Evolutionary conservation across 1,140 invertebrate genomes (phyloP).

Genomic region (Calliopsis andreniformis): DNA sequence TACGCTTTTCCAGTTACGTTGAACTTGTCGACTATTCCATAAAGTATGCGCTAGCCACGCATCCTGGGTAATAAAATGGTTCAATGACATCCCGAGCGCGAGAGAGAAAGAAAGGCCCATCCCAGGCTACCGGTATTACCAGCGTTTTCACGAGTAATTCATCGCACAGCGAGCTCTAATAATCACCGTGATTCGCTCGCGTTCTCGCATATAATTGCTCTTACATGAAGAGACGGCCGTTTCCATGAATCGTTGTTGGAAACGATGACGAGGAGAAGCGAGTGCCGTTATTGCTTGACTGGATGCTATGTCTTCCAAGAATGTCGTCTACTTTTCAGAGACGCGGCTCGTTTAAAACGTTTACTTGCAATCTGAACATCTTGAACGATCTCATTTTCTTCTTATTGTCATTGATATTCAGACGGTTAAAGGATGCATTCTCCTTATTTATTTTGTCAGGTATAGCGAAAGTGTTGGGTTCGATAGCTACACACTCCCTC

Average conservation of each 20-base stretch:
- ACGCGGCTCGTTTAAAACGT: no score
- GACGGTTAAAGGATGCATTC: conserved; percentile 17
- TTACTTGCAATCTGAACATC: no score
- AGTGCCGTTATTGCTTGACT: background rate
- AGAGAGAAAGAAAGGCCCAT: background rate
- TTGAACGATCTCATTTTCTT: no score
- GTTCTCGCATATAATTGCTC: conserved; percentile 49
- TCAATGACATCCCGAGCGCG: conserved; percentile 54
- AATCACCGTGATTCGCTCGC: conserved; percentile 24
- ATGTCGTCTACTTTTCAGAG: no score
- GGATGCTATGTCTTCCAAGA: no score
- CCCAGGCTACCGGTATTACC: conserved; percentile 9
- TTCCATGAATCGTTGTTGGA: background rate
- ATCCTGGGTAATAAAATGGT: conserved; percentile 62
- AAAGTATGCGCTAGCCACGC: conserved; percentile 52
- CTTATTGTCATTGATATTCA: no score
- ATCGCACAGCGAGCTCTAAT: conserved; percentile 47
- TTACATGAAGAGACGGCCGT: conserved; percentile 25
- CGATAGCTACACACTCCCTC: conserved; percentile 79
- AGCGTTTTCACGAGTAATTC: conserved; percentile 50
- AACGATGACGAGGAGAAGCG: background rate
- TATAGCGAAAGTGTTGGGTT: conserved; percentile 80
- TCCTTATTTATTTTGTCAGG: conserved; percentile 56
- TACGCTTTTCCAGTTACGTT: conserved; percentile 50
- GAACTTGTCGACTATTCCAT: conserved; percentile 61